Conservation (phyloP, 2,113 vertebrate species). For the Carassius gibelio region DNA sequence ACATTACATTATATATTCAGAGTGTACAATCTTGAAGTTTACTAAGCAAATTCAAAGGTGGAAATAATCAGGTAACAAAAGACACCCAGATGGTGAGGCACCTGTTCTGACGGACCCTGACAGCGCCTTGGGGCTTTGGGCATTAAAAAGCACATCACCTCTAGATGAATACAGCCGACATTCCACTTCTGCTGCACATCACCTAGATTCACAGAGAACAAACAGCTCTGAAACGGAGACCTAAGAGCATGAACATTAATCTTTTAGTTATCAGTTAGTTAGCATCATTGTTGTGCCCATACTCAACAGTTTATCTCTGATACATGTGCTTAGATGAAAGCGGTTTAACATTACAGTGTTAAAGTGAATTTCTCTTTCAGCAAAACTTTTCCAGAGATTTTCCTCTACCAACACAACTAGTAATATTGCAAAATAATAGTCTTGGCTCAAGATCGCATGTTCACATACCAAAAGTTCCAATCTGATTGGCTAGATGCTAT, state of each 20-base stretch:
- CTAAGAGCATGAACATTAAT: not conserved
- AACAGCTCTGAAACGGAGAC: not conserved
- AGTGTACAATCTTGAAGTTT: not conserved
- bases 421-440: not conserved
- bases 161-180: not conserved
- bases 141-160: conserved; percentile 6
- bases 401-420: not conserved
- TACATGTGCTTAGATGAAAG: not conserved
- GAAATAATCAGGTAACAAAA: conserved; percentile 26
- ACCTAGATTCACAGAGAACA: not conserved
- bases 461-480: not conserved
- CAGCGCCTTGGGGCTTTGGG: conserved; percentile 30
- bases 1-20: not conserved
- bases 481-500: not conserved
- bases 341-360: not conserved
- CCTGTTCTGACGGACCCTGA: conserved; percentile 64
- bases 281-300: not conserved
- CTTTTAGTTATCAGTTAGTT: conserved; percentile 4
- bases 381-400: not conserved
- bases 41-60: conserved; percentile 11
- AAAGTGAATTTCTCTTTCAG: not conserved
- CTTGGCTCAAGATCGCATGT: not conserved
- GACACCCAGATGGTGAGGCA: conserved; percentile 50
- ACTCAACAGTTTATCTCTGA: conserved; percentile 10
- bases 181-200: conserved; percentile 20